Percentiles rank a stretch among this genome's conserved stretches.
These are phyloP conservation scores for Myotis vivesi DNA, from an alignment of 2,797 vertebrate genomes.

Conservation along the genomic window DNA sequence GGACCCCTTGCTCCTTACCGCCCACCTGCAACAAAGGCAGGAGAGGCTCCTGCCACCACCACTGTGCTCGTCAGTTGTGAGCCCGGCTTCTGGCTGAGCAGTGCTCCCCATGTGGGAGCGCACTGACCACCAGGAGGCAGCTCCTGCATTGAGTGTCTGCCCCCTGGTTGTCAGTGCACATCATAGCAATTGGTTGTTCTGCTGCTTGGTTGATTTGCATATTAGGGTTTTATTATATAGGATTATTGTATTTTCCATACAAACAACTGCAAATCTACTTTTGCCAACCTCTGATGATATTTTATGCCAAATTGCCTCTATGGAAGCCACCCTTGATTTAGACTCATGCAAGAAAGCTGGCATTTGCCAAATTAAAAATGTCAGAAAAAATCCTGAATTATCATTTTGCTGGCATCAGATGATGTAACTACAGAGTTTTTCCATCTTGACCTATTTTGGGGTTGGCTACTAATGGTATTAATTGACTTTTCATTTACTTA, in stretches of 20 bases:
- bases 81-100: no score
- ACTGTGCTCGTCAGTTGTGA: no score
- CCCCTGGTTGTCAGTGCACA: no score
- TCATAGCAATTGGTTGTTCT: no score
- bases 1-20: no score
- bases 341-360: not conserved
- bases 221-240: no score
- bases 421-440: not conserved
- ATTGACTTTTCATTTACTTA: slow-evolving; percentile 41
- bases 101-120: no score
- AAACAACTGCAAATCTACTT: not conserved
- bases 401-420: not conserved
- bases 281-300: not conserved
- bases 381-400: not conserved
- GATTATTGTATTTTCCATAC: not conserved
- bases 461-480: not conserved
- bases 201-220: no score
- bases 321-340: not conserved
- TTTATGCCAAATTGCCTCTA: not conserved
- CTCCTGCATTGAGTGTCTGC: no score
- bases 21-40: no score
- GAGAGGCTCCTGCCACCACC: no score
- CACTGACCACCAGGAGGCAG: no score
- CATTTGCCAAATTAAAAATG: slow-evolving; percentile 25
- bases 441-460: not conserved